Conservation (phyloP, 1,140 invertebrate genomes). For the Tribolium castaneum region DNA sequence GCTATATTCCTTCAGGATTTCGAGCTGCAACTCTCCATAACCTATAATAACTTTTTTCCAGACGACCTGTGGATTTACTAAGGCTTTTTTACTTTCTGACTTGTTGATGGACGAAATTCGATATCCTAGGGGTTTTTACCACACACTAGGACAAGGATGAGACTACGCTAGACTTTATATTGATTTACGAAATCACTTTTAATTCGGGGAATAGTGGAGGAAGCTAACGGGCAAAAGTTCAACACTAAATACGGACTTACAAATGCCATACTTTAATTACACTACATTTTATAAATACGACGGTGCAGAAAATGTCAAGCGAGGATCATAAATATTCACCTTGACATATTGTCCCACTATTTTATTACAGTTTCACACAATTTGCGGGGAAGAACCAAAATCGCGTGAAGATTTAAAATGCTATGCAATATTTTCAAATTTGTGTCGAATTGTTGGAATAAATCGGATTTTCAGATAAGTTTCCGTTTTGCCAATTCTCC, state of each 20-base stretch:
- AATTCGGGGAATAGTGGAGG: conserved; percentile 9
- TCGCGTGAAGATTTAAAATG: too few relatives aligned
- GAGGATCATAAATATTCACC: not conserved
- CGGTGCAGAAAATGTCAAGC: not conserved
- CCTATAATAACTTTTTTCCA: conserved; percentile 34
- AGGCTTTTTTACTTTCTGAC: conserved; percentile 5
- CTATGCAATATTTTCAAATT: too few relatives aligned
- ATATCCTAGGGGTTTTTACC: conserved; percentile 13
- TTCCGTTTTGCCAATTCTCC: too few relatives aligned
- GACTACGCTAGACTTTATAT: conserved; percentile 29
- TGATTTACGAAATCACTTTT: conserved; percentile 33
- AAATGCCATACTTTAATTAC: conserved; percentile 22
- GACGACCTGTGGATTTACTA: conserved; percentile 27
- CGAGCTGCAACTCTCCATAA: conserved; percentile 22
- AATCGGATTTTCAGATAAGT: too few relatives aligned
- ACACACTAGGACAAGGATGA: conserved; percentile 17
- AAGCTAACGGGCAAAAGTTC: conserved; percentile 8
- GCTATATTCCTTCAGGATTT: conserved; percentile 14
- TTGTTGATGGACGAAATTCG: conserved; percentile 32
- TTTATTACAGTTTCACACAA: not conserved
- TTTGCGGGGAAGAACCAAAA: too few relatives aligned
- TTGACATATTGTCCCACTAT: not conserved
- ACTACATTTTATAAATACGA: not conserved
- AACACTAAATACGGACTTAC: not conserved
- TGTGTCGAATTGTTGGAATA: too few relatives aligned